Base-by-base conservation (phyloP, 2,888 invertebrate species). In the Suillia variegata region DNA sequence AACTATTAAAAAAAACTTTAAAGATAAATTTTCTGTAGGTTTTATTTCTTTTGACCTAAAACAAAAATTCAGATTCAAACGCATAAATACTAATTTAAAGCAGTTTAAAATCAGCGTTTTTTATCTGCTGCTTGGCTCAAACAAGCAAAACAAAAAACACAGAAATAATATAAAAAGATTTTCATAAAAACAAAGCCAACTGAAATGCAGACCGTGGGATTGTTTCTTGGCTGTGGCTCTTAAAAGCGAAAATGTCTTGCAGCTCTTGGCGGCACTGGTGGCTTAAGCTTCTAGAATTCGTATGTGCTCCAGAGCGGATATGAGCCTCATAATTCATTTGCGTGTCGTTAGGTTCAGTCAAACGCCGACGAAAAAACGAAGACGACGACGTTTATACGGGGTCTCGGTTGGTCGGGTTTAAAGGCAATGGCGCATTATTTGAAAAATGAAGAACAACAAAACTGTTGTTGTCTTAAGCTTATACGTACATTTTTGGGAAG, bases 71-170 rank as follows among this genome's bases (percentile, higher is more conserved):
- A n/a, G 4, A 13, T 13, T 4, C 38, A n/a, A 8, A 38, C 13
- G 38, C 38, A 38, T 38, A 13, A 38, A 38, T 38, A 38, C n/a
- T 38, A 38, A 38, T 38, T 38, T 38, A n/a, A 38, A 38, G n/a
- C 38, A 13, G 38, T 38, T 38, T n/a, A 13, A 38, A 38, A 38
- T 38, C n/a, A 38, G n/a, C 38, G n/a, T n/a, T 38, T 5, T 13
- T 38, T 13, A 38, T 38, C 38, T 26, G 10, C 26, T n/a, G n/a
- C n/a, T n/a, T n/a, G n/a, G n/a, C n/a, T n/a, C n/a, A n/a, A n/a
- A n/a, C n/a, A n/a, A n/a, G n/a, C n/a, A n/a, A n/a, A n/a, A n/a
- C n/a, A n/a, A n/a, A n/a, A n/a, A n/a, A n/a, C n/a, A n/a, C n/a
- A n/a, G n/a, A n/a, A n/a, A n/a, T n/a, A n/a, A n/a, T n/a, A n/a